These are phyloP conservation scores for Bombus impatiens DNA, from an alignment of 1,140 invertebrate genomes.

Conservation along the genomic window DNA sequence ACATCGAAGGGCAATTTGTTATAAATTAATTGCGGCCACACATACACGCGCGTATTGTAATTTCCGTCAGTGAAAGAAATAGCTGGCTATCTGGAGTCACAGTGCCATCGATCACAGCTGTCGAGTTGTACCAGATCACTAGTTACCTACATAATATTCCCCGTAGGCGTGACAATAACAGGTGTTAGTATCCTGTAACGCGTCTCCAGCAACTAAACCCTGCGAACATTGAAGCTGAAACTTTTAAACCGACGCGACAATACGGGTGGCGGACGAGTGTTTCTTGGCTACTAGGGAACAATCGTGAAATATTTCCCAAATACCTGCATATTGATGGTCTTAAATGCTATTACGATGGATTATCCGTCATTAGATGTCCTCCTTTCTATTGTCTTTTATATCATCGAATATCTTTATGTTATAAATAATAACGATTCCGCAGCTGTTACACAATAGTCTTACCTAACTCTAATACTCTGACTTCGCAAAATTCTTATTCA, in stretches of 20 bases:
- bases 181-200: slow-evolving; percentile 9
- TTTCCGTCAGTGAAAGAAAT: background rate
- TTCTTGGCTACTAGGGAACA: background rate
- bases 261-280: background rate
- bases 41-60: background rate
- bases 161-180: slow-evolving; percentile 23
- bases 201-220: background rate
- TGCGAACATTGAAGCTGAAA: background rate
- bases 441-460: too few species aligned
- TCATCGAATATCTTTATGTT: too few species aligned
- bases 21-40: background rate
- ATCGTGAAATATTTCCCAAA: background rate
- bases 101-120: background rate
- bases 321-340: slow-evolving; percentile 4
- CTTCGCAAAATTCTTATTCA: too few species aligned
- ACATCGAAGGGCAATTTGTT: background rate
- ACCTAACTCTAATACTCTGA: too few species aligned
- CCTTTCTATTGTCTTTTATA: too few species aligned
- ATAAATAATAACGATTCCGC: too few species aligned
- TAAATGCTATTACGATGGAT: background rate
- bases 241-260: slow-evolving; percentile 1
- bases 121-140: background rate
- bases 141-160: slow-evolving; percentile 9
- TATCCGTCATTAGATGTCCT: background rate
- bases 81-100: too few species aligned